A percentile compares a stretch with the other conserved stretches of the same genome.
Evolutionary conservation across 2,888 invertebrate species (phyloP).

Genomic region (Elysia crispata): DNA sequence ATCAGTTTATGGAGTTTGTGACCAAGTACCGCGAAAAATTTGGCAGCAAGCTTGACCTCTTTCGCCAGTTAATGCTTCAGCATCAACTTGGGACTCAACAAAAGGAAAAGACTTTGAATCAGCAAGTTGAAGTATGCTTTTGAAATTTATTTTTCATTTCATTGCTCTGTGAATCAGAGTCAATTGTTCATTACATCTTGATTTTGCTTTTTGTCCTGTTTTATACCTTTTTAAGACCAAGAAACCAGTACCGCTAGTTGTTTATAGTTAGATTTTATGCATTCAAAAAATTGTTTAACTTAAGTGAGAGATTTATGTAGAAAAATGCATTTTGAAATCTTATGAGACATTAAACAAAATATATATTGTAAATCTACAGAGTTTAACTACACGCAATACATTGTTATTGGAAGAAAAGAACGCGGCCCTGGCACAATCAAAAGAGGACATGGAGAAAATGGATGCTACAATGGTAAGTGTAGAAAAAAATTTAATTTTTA

Average conservation of each 20-base stretch:
- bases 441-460: constrained; percentile 69
- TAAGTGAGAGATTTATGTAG: background rate
- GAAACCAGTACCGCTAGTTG: no score
- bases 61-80: constrained; percentile 71
- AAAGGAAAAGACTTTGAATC: constrained; percentile 74
- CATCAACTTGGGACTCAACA: constrained; percentile 65
- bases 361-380: constrained; percentile 54
- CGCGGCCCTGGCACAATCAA: constrained; percentile 69
- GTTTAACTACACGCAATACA: constrained; percentile 71
- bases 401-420: constrained; percentile 72
- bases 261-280: no score
- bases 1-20: constrained; percentile 74
- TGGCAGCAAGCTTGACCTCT: constrained; percentile 65
- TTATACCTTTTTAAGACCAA: no score
- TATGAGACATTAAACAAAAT: no score
- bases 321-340: no score
- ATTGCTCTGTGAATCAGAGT: no score
- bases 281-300: no score
- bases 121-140: constrained; percentile 64
- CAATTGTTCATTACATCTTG: no score
- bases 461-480: constrained; percentile 69
- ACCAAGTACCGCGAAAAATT: constrained; percentile 69
- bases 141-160: background rate
- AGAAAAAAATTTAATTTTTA: background rate
- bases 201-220: no score